These are phyloP conservation scores for Aphis gossypii DNA, from an alignment of 1,140 invertebrate genomes.

Conservation along the genomic window DNA sequence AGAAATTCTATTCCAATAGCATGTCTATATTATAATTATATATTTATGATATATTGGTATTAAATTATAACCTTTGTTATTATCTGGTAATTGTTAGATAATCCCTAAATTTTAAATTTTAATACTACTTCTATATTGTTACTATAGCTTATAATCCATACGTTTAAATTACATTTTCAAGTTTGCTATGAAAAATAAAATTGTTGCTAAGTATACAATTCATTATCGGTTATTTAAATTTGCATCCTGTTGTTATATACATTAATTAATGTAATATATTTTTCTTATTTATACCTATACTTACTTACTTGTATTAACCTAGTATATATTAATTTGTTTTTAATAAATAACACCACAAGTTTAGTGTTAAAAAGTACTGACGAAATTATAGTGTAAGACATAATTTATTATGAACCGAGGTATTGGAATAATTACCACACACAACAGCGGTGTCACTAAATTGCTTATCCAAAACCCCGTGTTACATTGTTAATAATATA, in stretches of 20 bases:
- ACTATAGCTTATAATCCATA: background rate
- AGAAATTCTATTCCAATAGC: too few species aligned
- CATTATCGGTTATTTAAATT: background rate
- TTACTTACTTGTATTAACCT: background rate
- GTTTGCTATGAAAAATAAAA: background rate
- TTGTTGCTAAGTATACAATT: background rate
- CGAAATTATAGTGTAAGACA: background rate
- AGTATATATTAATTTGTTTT: too few species aligned
- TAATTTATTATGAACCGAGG: too few species aligned
- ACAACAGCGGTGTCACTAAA: background rate
- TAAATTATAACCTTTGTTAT: too few species aligned
- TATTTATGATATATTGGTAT: too few species aligned
- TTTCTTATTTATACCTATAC: background rate
- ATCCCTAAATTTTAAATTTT: too few species aligned
- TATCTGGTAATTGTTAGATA: too few species aligned
- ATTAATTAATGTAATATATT: background rate
- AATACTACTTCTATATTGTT: too few species aligned
- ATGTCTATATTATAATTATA: too few species aligned
- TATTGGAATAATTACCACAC: too few species aligned
- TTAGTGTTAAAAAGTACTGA: background rate
- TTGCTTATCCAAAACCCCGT: too few species aligned
- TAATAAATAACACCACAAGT: background rate
- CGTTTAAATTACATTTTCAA: background rate
- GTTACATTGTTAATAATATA: too few species aligned
- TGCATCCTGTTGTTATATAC: background rate